Base-by-base conservation (phyloP, 2,888 invertebrate species). In the Laspeyria flexula region DNA sequence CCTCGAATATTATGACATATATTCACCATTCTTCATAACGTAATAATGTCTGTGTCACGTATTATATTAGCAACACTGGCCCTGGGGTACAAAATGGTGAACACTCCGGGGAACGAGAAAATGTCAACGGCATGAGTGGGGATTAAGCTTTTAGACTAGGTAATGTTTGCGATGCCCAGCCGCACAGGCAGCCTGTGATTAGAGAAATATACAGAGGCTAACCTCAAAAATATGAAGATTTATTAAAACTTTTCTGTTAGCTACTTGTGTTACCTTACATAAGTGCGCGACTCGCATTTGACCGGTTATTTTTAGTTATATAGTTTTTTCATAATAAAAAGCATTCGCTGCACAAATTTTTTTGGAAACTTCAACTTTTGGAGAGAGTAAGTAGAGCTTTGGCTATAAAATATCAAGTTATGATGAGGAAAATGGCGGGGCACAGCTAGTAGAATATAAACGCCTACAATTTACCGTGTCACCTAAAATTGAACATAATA, bases 141-240 rank as follows among this genome's bases (percentile, higher is more conserved):
- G 55, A 63, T 66, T 60, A 57, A 51, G 44, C 35, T 52, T 48
- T 60, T 44, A 53, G 45, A 46, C 44, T 38, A 33, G 51, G 10
- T 39, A 58, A 55, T 54, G 55, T 66, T 60, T 54, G 49, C 51
- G 41, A 35, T 53, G 23, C n/a, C n/a, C n/a, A n/a, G n/a, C n/a
- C n/a, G n/a, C 41, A 31, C 34, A 43, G 46, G 18, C 47, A 37
- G 27, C 1, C 43, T 42, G 55, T 53, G 50, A 60, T 60, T 53
- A 60, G 39, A 39, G 31, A 12, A 31, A 49, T 35, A 54, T 59
- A 49, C 44, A 55, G 34, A 1, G 29, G 52, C 38, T 51, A 51
- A 59, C 49, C 35, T 6, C 23, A 7, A 9, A 11, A 29, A n/a
- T 44, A 21, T 29, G 30, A 47, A 37, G 21, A 23, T 1, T 0